Evolutionary conservation across 2,113 vertebrate genomes (phyloP).

Genomic region (Periophthalmus modestus): DNA sequence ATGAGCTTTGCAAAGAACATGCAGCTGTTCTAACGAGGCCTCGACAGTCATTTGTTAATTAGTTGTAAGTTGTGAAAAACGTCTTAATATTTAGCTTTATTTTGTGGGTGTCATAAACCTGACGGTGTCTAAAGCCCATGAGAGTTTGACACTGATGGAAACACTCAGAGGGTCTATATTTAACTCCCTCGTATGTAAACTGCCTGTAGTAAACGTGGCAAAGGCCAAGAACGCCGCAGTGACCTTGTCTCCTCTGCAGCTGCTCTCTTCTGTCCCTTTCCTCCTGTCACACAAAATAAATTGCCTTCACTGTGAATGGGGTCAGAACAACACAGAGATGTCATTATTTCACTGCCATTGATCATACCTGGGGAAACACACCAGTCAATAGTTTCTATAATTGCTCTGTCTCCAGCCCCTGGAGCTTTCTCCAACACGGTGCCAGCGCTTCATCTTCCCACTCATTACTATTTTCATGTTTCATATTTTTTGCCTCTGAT

Average conservation of each 20-base stretch:
- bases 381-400: slow-evolving; percentile 83
- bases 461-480: slow-evolving; percentile 47
- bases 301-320: slow-evolving; percentile 79
- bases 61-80: too few relatives aligned
- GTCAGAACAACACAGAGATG: slow-evolving; percentile 83
- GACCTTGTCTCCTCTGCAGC: slow-evolving; percentile 46
- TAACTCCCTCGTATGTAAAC: neutral
- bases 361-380: slow-evolving; percentile 80
- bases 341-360: slow-evolving; percentile 82
- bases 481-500: slow-evolving; percentile 23
- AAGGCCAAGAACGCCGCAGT: slow-evolving; percentile 35
- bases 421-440: slow-evolving; percentile 53
- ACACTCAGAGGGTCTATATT: neutral
- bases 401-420: slow-evolving; percentile 75
- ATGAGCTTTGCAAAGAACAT: too few relatives aligned
- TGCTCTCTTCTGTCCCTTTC: slow-evolving; percentile 64
- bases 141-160: too few relatives aligned
- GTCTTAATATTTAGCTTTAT: too few relatives aligned
- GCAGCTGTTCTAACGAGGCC: too few relatives aligned
- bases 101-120: too few relatives aligned
- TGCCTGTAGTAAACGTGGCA: slow-evolving; percentile 20
- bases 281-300: slow-evolving; percentile 82
- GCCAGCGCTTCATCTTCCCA: slow-evolving; percentile 47
- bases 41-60: too few relatives aligned
- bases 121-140: too few relatives aligned